These are phyloP conservation scores for Pluvialis apricaria DNA, from an alignment of 2,113 vertebrate species.

Conservation along the genomic window DNA sequence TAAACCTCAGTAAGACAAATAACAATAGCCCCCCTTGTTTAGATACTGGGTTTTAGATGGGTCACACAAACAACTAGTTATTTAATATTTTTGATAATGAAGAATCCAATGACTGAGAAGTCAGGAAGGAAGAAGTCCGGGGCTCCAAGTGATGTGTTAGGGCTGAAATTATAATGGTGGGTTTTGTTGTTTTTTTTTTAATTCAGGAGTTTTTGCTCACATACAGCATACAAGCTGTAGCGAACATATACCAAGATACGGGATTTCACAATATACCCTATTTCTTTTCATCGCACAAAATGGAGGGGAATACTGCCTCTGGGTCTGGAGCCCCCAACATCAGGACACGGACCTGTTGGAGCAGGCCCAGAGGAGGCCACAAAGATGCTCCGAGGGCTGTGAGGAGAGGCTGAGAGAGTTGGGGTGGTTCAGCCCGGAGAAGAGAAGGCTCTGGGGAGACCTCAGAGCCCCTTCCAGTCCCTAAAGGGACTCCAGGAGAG, in stretches of 20 bases:
- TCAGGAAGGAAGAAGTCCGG: not conserved
- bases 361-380: not conserved
- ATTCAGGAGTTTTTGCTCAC: not conserved
- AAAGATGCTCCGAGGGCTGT: not conserved
- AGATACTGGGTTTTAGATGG: not conserved
- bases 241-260: not conserved
- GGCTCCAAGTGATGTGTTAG: not conserved
- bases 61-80: not conserved
- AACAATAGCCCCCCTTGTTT: fast-evolving
- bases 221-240: not conserved
- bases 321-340: not conserved
- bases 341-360: not conserved
- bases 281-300: not conserved
- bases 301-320: not conserved
- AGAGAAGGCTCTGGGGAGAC: not conserved
- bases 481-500: not conserved
- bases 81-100: not conserved
- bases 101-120: not conserved
- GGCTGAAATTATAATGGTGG: not conserved
- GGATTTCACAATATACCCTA: not conserved
- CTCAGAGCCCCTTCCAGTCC: not conserved
- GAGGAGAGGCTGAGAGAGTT: not conserved
- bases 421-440: not conserved
- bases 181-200: not conserved
- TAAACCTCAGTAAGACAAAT: not conserved